A percentile compares a stretch with the other conserved stretches of the same genome.
Evolutionary conservation across 1,140 invertebrate genomes (phyloP).

Genomic region (Chrysoperla carnea): DNA sequence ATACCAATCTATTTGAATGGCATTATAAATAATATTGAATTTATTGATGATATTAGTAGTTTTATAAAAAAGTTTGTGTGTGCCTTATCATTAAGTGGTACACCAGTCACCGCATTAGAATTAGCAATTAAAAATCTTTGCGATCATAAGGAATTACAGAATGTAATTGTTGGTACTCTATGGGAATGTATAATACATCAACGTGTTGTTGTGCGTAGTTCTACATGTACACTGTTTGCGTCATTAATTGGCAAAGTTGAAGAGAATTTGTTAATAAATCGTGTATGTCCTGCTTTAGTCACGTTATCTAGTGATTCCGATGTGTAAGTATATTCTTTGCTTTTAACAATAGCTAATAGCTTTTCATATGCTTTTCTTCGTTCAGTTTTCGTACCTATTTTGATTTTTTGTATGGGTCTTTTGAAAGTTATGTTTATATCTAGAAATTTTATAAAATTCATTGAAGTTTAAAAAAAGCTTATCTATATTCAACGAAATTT

Average conservation of each 20-base stretch:
- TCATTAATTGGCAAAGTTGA: conserved; percentile 32
- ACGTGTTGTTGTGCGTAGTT: conserved; percentile 34
- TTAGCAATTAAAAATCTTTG: conserved; percentile 28
- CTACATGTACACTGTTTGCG: conserved; percentile 40
- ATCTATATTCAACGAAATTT: no score
- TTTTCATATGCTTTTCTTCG: no score
- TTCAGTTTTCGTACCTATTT: no score
- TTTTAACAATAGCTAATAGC: neutral
- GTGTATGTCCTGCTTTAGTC: conserved; percentile 48
- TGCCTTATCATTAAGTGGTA: conserved; percentile 30
- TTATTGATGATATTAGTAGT: conserved; percentile 25
- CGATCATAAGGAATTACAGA: conserved; percentile 25
- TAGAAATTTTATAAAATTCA: no score
- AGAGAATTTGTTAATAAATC: conserved; percentile 34
- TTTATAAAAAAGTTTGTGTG: conserved; percentile 31
- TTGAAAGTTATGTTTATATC: no score
- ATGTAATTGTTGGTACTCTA: conserved; percentile 35
- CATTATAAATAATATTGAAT: conserved; percentile 19
- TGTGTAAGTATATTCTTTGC: conserved; percentile 28
- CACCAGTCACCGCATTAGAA: conserved; percentile 30
- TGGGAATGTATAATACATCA: conserved; percentile 55
- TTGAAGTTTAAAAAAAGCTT: no score
- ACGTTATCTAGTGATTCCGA: conserved; percentile 52
- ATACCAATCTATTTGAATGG: conserved; percentile 35
- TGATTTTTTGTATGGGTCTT: no score